Evolutionary conservation across 2,113 vertebrate genomes (phyloP), one percentile per base, ranked within the genome.

Genomic region (Carollia perspicillata): DNA sequence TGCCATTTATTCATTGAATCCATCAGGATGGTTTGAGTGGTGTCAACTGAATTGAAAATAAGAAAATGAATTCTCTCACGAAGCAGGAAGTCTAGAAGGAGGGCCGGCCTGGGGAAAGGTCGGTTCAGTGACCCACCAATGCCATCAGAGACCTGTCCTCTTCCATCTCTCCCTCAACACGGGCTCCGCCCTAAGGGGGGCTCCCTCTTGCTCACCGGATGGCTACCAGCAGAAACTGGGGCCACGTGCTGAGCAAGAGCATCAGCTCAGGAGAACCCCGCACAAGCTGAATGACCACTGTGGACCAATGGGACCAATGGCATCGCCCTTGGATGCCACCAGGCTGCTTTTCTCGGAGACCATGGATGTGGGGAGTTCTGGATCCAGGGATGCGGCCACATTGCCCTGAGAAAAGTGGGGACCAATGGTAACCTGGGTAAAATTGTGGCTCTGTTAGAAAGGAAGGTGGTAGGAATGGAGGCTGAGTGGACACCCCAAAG

Each of bases 321-420:
- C n/a, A 1, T 55, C 18, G 16, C 16, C 55, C 68, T 26, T 11
- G 33, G 69, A 23, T 6, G 1, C 37, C 49, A 28, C 0, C 0
- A 0, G 6, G n/a, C 35, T 49, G 23, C 37, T 40, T 69, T n/a
- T 33, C 51, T 33, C 42, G 30, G 51, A 63, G 80, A 26, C 16
- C 4, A 35, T 2, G 26, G 33, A 58, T 23, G 22, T 23, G 22
- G 55, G 9, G 47, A 74, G 35, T 47, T 51, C 58, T 66, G 65
- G 49, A 35, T 49, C 44, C 47, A 12, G 60, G 26, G 4, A 55
- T 3, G 4, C 20, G 72, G 71, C 69, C 40, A 5, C 72, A 23
- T 28, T 42, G 40, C 3, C 23, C 26, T 0, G 18, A 66, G 71
- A 23, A 26, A 20, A 17, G 5, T 37, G 58, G 49, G 44, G 40